Percentiles rank a stretch among this genome's conserved stretches.
phyloP scores from a whole-genome alignment of 2,888 invertebrate genomes.

The Pelosia muscerda region DNA sequence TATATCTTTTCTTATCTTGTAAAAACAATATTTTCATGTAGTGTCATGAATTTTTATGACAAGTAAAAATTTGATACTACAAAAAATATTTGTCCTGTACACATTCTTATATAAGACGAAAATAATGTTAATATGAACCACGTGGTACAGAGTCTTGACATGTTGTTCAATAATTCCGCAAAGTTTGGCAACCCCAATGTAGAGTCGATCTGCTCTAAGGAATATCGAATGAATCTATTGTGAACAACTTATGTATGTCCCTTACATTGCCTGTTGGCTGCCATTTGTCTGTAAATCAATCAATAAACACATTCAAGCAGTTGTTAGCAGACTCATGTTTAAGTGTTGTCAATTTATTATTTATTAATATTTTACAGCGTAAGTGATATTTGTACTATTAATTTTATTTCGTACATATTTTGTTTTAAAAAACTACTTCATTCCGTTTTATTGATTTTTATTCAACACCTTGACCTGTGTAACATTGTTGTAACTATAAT shows the following conservation, averaged over 20 bases:
- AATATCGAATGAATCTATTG: conserved; percentile 81
- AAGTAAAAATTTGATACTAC: neutral
- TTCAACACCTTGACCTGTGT: conserved; percentile 61
- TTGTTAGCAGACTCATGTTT: conserved; percentile 22
- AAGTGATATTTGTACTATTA: conserved; percentile 59
- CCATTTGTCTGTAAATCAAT: conserved; percentile 22
- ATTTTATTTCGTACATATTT: conserved; percentile 52
- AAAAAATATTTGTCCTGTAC: neutral
- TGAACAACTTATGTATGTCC: conserved; percentile 56
- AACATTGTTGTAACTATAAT: conserved; percentile 70
- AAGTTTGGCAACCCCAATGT: conserved; percentile 21
- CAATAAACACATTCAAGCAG: conserved; percentile 25
- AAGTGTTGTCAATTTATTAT: conserved; percentile 24
- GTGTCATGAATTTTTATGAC: neutral
- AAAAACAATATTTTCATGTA: conserved; percentile 5
- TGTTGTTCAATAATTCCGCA: neutral
- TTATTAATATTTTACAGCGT: conserved; percentile 48
- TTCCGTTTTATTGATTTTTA: conserved; percentile 63
- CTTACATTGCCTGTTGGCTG: conserved; percentile 29
- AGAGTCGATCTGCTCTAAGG: conserved; percentile 62
- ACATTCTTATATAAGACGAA: neutral
- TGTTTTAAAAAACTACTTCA: conserved; percentile 58
- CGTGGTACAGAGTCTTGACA: neutral
- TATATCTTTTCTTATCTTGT: neutral
- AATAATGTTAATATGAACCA: neutral